Base-by-base conservation (phyloP, 1,140 invertebrate genomes). In the Saccostrea cuccullata region DNA sequence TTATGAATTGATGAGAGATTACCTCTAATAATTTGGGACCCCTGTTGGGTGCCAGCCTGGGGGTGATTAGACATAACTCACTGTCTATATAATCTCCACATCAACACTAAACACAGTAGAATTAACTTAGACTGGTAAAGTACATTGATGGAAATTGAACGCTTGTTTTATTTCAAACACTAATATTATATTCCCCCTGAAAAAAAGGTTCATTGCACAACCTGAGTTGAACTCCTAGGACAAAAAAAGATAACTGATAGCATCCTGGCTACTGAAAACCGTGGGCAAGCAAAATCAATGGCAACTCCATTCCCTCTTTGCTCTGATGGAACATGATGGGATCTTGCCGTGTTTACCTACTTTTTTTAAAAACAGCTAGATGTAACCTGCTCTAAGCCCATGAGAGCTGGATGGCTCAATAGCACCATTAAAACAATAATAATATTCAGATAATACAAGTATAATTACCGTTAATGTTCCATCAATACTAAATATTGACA, bases 191-290 rank as follows among this genome's bases (percentile, higher is more conserved):
- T 77, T 77, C 15, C 30, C 70, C 26, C 15, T 6, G 30, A 36
- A 47, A 12, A 77, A 36, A 26, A 36, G 9, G 13, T 36, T 77
- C 15, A 77, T 77, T 77, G 70, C 30, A 26, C 70, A 77, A 23
- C 70, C 70, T 77, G 26, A 77, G 15, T 77, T 77, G 23, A 77
- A 77, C 70, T 77, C 70, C 26, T 30, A 26, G 23, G 70, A 30
- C 70, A 77, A 77, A 77, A n/a, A 77, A 77, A 77, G 70, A 77
- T 77, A 77, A 77, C 67, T 36, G 30, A 77, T 77, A 30, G 2
- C 23, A 36, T 30, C n/a, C 58, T 20, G 47, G 9, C 47, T 47
- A 17, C 70, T 73, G n/a, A 20, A 64, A 64, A 77, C 17, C n/a
- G 58, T 64, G 58, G 58, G 58, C 58, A 64, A 64, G 58, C 17